Base-by-base conservation (phyloP, 2,797 vertebrate species). In the Chromis chromis region DNA sequence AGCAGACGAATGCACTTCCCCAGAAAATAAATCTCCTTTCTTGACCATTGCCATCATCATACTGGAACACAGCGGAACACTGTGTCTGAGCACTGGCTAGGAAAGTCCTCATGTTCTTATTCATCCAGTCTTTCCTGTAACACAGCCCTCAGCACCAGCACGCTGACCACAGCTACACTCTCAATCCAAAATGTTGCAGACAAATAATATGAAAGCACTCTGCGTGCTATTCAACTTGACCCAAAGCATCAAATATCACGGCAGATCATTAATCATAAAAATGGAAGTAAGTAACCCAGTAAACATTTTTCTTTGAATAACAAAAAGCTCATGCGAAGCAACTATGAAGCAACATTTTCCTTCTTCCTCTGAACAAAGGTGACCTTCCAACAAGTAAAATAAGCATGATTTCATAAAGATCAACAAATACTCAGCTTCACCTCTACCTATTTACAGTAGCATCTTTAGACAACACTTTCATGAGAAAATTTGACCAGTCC, bases 1-100 rank as follows among this genome's bases (percentile, higher is more conserved):
- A 28, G 70, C 69, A 76, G 74, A 80, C 68, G 19, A 50, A 80
- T 21, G 40, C 61, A 78, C 42, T 63, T 52, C 56, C 73, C 73
- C 79, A 75, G 28, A 68, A 86, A 79, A 81, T 78, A 86, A 79
- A 83, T 78, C 62, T 54, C 62, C 59, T 52, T 13, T 53, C 46
- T 49, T 60, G 69, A 80, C 66, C 61, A 9, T 25, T 64, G 61
- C 61, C 76, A 79, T 88, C 84, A 62, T 85, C 75, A 12, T 28
- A 25, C 73, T 64, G 82, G 73, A 83, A 87, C 49, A 84, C 73
- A 86, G 81, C 56, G n/a, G 75, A 88, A 82, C 81, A 91, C 83
- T 86, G 76, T 76, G 85, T 90, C 78, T 76, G 63, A 70, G 67
- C 53, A 17, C 6, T 84, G 77, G 77, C 82, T 66, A 31, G 40